Conservation (phyloP, 2,797 vertebrate species). For the Rhinatrema bivittatum region DNA sequence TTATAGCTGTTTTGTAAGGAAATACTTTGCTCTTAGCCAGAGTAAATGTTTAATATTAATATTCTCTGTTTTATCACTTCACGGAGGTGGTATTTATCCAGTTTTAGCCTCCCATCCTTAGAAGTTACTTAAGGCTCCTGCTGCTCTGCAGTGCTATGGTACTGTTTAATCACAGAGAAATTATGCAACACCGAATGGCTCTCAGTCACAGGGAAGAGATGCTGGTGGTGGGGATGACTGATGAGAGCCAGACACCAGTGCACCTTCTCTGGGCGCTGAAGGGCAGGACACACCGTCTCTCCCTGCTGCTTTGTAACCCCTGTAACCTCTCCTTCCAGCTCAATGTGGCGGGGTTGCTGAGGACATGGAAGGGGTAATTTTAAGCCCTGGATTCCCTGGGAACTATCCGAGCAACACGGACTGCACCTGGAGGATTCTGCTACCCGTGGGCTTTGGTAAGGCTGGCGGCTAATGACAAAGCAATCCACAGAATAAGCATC, state of each 20-base stretch:
- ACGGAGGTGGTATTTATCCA: slow-evolving; percentile 36
- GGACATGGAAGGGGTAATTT: slow-evolving; percentile 91
- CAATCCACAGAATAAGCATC: too few relatives aligned
- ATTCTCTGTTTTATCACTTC: slow-evolving; percentile 26
- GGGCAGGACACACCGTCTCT: too few relatives aligned
- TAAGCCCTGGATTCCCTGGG: slow-evolving; percentile 95
- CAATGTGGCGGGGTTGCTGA: slow-evolving; percentile 88
- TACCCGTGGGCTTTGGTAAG: slow-evolving; percentile 93
- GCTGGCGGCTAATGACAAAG: background rate
- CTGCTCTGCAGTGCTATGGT: slow-evolving; percentile 39
- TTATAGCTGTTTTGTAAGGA: too few relatives aligned
- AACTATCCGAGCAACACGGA: slow-evolving; percentile 98
- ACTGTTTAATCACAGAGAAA: slow-evolving; percentile 42
- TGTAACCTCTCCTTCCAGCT: slow-evolving; percentile 57
- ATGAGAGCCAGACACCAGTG: too few relatives aligned
- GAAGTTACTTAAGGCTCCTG: slow-evolving; percentile 38
- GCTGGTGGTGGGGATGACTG: too few relatives aligned
- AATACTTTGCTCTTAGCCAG: slow-evolving; percentile 13
- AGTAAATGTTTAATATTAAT: slow-evolving; percentile 38
- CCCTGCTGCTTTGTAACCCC: too few relatives aligned
- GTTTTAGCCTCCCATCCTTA: slow-evolving; percentile 42
- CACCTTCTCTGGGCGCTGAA: too few relatives aligned
- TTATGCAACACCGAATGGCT: slow-evolving; percentile 34
- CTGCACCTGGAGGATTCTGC: slow-evolving; percentile 90
- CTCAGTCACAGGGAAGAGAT: too few relatives aligned